Evolutionary conservation across 2,888 invertebrate genomes (phyloP).

Genomic region (Gastracanthus pulcherrimus): DNA sequence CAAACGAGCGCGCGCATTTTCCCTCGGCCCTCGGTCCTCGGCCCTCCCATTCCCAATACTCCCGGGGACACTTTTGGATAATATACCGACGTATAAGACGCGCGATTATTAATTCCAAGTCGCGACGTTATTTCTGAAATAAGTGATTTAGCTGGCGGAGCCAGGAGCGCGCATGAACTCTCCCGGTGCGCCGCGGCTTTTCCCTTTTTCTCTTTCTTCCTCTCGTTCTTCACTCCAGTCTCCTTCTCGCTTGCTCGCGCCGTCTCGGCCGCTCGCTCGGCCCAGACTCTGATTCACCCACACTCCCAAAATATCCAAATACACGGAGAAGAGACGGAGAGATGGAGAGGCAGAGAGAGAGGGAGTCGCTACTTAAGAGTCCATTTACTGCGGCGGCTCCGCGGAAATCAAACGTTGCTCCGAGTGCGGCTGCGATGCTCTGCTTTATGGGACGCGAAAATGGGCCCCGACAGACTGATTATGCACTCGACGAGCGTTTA

Average conservation of each 20-base stretch:
- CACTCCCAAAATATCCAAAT: slow-evolving; percentile 73
- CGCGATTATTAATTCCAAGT: slow-evolving; percentile 72
- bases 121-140: slow-evolving; percentile 74
- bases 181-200: not conserved
- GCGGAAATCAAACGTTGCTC: slow-evolving; percentile 52
- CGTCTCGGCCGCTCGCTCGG: not conserved
- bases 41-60: slow-evolving; percentile 5
- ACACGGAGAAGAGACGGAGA: slow-evolving; percentile 51
- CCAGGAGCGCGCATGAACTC: slow-evolving; percentile 21
- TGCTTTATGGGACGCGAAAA: slow-evolving; percentile 54
- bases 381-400: slow-evolving; percentile 58
- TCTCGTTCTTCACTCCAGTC: not conserved
- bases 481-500: slow-evolving; percentile 50
- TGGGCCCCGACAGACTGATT: slow-evolving; percentile 46
- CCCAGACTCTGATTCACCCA: slow-evolving; percentile 75
- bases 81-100: slow-evolving; percentile 60
- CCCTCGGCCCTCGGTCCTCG: not conserved
- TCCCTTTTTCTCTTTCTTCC: not conserved
- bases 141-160: slow-evolving; percentile 72
- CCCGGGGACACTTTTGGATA: slow-evolving; percentile 37
- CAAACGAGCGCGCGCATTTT: not conserved
- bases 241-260: not conserved
- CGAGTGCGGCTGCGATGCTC: slow-evolving; percentile 39
- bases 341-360: not conserved
- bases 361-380: slow-evolving; percentile 61